A percentile compares a stretch with the other conserved stretches of the same genome.
These are phyloP conservation scores for Aromia moschata DNA, from an alignment of 2,888 invertebrate species.

Conservation along the genomic window DNA sequence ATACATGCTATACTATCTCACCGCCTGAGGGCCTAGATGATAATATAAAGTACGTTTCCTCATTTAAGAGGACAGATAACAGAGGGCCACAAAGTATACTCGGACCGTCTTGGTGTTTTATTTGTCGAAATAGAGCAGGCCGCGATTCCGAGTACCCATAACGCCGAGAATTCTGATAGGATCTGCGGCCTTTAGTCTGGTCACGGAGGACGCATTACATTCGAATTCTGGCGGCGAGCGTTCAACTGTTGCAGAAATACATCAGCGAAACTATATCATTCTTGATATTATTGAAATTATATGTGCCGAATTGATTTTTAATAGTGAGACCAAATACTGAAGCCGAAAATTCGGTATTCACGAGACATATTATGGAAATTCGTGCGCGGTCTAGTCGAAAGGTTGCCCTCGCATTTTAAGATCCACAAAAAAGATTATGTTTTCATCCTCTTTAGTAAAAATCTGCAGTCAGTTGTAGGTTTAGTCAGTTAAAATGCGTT, in stretches of 20 bases:
- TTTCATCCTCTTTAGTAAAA: too few species aligned
- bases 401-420: too few species aligned
- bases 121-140: conserved; percentile 39
- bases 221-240: conserved; percentile 53
- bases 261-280: conserved; percentile 54
- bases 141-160: conserved; percentile 27
- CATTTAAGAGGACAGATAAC: conserved; percentile 44
- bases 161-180: conserved; percentile 45
- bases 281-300: conserved; percentile 55
- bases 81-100: conserved; percentile 35
- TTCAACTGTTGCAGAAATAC: conserved; percentile 59
- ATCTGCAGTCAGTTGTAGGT: too few species aligned
- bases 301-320: conserved; percentile 42
- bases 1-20: too few species aligned
- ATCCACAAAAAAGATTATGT: too few species aligned
- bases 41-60: conserved; percentile 47
- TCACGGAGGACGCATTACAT: conserved; percentile 57
- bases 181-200: conserved; percentile 42
- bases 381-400: too few species aligned
- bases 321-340: conserved; percentile 6
- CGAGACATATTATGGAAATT: too few species aligned
- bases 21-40: conserved; percentile 31
- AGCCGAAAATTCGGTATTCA: neutral
- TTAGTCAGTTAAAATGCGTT: too few species aligned
- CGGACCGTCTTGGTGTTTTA: conserved; percentile 44